Base-by-base conservation (phyloP, 2,797 vertebrate species). In the Xenentodon cancila region DNA sequence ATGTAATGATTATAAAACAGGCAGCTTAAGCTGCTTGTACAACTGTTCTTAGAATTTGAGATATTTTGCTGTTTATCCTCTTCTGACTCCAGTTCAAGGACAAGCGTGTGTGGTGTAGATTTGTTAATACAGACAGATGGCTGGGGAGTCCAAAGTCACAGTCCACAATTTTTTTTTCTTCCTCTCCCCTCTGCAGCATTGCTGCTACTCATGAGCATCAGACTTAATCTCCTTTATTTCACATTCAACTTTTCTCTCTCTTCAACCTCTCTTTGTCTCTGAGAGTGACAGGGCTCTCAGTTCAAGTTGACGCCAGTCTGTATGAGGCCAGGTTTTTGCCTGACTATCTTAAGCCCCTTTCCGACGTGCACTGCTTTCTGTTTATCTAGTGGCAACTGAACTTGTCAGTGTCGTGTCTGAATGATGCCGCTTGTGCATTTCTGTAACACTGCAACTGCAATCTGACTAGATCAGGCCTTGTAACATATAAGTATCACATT, bases 91-190 rank as follows among this genome's bases (percentile, higher is more conserved):
- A 19, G 65, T 73, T 76, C 73, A 84, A 84, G 82, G 86, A 75
- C 84, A 75, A 55, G 56, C 73, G 74, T 68, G 82, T 64, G 73
- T 54, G 49, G 49, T 64, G 79, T 55, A 44, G 68, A 64, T 82
- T 71, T 83, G 81, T 89, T 87, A 86, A 88, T 74, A 71, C 58
- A 79, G 84, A 86, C 85, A 77, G 86, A 87, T 89, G 85, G 81
- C 59, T n/a, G 6, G 46, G 56, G 75, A 60, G 62, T 61, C 64
- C 63, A 58, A 65, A 86, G 77, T 84, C 77, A 71, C 53, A 72
- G 68, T 75, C 61, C 68, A 56, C 53, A 59, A 69, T 20, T 4
- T 12, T 25, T 51, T 46, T 56, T 70, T 58, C 47, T 56, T 45
- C 27, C 27, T 9, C 2, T 12, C 17, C 9, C 4, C 9, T 16